These are phyloP conservation scores for Pinctada fucata DNA, from an alignment of 2,888 invertebrate genomes.

Conservation along the genomic window DNA sequence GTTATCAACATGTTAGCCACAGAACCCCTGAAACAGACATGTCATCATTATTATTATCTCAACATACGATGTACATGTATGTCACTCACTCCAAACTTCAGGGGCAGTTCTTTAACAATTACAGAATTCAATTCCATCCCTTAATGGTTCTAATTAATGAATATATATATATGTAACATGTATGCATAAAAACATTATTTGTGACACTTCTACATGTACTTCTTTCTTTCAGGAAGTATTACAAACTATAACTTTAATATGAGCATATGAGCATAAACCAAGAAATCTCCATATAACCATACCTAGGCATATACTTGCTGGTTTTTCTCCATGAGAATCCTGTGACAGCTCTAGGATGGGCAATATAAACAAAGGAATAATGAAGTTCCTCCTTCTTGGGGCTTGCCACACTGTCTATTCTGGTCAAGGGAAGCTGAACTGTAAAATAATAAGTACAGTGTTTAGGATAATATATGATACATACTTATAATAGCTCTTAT, in stretches of 20 bases:
- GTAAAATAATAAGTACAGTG: slow-evolving; percentile 23
- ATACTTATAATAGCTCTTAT: no score
- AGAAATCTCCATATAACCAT: slow-evolving; percentile 43
- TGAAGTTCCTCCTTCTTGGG: slow-evolving; percentile 82
- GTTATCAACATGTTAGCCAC: slow-evolving; percentile 99
- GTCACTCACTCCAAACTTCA: no score
- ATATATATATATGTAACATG: no score
- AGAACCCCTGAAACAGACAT: slow-evolving; percentile 84
- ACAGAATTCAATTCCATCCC: not conserved
- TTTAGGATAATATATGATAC: no score
- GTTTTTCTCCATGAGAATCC: slow-evolving; percentile 99
- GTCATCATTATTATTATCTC: not conserved
- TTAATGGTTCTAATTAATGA: no score
- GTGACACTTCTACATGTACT: no score
- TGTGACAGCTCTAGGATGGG: slow-evolving; percentile 97
- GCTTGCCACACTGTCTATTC: slow-evolving; percentile 68
- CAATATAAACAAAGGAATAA: slow-evolving; percentile 84
- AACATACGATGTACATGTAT: no score
- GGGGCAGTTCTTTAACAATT: no score
- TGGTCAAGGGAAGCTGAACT: slow-evolving; percentile 61
- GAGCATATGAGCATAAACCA: no score
- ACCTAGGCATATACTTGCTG: slow-evolving; percentile 99
- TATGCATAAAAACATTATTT: no score
- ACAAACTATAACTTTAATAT: no score
- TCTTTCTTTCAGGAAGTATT: no score